Evolutionary conservation across 2,797 vertebrate species (phyloP), one percentile per base, ranked within the genome.

Genomic region (Darevskia nairensis): DNA sequence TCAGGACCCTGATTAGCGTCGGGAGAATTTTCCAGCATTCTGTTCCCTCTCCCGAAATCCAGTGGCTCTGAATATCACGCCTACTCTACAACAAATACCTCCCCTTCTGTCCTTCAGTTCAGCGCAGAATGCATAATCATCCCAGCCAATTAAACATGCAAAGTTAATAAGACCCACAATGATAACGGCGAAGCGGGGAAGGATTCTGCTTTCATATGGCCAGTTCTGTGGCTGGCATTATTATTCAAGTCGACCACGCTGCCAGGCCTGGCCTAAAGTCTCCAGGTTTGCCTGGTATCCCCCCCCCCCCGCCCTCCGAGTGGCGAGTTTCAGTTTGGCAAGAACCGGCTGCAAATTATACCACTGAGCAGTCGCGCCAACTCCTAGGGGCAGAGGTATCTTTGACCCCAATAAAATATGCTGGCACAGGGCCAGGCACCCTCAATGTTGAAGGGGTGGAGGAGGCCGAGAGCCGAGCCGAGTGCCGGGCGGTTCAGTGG

Each of bases 21-120:
- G 32, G 0, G 27, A 90, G 86, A 90, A 55, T 81, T 87, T 82
- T 75, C 85, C 75, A 77, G 76, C 80, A 78, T n/a, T 68, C 82
- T 39, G 15, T n/a, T 93, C 71, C 59, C 86, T 74, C 7, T 29
- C 64, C 23, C 3, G 27, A 32, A 0, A n/a, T 23, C 87, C 68
- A 91, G 85, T 86, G 64, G 66, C 88, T 84, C 17, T 0, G 77
- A 82, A 23, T 25, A 32, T 29, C 64, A 0, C 32, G 81, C 80
- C 3, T 2, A 39, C 0, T 0, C 0, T 84, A 85, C 19, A 82
- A 89, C n/a, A 84, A 41, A 82, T 0, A 23, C 21, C 39, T 39
- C 35, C 13, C 1, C 79, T 86, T 87, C 69, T 80, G 39, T 79
- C n/a, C 90, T 86, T 72, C 25, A 55, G 19, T 77, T 86, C 85